A percentile compares a stretch with the other conserved stretches of the same genome.
Conservation (phyloP, 2,797 vertebrate species). For the Parotocinclus haroldoi region DNA sequence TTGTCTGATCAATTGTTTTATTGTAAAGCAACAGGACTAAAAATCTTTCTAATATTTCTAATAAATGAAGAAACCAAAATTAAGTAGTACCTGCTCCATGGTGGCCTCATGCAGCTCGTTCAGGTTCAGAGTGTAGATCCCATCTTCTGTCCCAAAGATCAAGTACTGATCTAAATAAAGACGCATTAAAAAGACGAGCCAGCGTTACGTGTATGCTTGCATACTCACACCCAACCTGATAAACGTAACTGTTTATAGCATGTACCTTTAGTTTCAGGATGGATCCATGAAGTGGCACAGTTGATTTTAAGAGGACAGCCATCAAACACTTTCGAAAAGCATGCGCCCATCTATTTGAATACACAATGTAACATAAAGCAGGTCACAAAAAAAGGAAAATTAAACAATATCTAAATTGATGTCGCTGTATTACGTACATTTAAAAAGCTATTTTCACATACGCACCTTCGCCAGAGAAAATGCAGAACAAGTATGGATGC, state of each 20-base stretch:
- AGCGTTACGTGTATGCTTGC: too few relatives aligned
- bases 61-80: too few relatives aligned
- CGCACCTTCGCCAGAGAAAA: too few relatives aligned
- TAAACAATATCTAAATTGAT: too few relatives aligned
- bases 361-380: slow-evolving; percentile 10
- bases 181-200: not conserved
- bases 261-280: slow-evolving; percentile 96
- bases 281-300: slow-evolving; percentile 98
- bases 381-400: too few relatives aligned
- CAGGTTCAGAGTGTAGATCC: slow-evolving; percentile 96
- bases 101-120: slow-evolving; percentile 97
- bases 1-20: too few relatives aligned
- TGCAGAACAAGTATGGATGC: too few relatives aligned
- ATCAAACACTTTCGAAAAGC: slow-evolving; percentile 98
- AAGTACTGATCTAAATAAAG: slow-evolving; percentile 87
- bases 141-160: slow-evolving; percentile 97
- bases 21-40: too few relatives aligned
- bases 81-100: slow-evolving; percentile 89
- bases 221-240: not conserved
- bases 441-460: too few relatives aligned
- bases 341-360: slow-evolving; percentile 90
- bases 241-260: not conserved
- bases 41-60: too few relatives aligned
- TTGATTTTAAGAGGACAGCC: slow-evolving; percentile 97
- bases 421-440: too few relatives aligned